A percentile compares a stretch with the other conserved stretches of the same genome.
These are phyloP conservation scores for Platorchestia sp. DNA, from an alignment of 1,140 invertebrate species.

Conservation along the genomic window DNA sequence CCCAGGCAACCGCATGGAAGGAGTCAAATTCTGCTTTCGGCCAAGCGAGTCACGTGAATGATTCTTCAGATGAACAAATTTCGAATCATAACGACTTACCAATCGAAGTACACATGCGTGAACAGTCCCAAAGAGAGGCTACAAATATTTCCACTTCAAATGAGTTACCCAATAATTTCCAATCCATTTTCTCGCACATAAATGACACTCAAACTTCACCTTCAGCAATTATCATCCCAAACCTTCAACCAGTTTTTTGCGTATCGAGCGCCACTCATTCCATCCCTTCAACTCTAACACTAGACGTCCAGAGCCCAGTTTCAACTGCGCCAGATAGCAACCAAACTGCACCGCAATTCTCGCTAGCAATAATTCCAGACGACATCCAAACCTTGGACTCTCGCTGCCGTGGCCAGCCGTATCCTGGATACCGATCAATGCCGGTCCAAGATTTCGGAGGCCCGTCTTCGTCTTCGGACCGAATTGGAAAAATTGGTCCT, in stretches of 20 bases:
- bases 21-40: neutral
- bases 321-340: neutral
- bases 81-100: neutral
- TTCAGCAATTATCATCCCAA: neutral
- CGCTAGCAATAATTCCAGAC: neutral
- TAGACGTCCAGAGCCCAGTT: neutral
- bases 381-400: constrained; percentile 5
- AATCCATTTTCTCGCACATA: neutral
- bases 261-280: neutral
- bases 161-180: neutral
- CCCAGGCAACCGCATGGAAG: neutral
- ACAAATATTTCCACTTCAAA: neutral
- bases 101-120: neutral
- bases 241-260: neutral
- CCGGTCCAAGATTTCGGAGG: constrained; percentile 36
- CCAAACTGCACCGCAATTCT: neutral
- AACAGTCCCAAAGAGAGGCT: neutral
- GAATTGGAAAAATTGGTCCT: constrained; percentile 20
- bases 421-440: constrained; percentile 28
- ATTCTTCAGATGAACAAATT: neutral
- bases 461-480: neutral
- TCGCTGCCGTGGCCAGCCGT: neutral
- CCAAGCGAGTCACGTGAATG: neutral
- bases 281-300: neutral
- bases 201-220: neutral